These are phyloP conservation scores for Heptranchias perlo DNA, from an alignment of 2,113 vertebrate genomes.

Conservation along the genomic window DNA sequence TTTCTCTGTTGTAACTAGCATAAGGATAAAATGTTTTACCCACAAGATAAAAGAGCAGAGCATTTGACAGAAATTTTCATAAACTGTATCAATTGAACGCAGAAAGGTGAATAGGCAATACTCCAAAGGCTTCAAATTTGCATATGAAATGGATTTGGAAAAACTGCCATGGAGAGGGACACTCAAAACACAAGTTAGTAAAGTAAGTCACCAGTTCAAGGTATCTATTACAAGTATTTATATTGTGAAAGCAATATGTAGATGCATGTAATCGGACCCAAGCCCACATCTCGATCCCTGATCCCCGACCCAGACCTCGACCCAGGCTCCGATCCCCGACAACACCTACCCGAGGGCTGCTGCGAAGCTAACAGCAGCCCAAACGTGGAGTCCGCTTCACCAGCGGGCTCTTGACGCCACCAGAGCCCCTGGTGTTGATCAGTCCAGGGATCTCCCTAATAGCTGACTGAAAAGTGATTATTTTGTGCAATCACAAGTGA, in stretches of 20 bases:
- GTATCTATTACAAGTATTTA: background rate
- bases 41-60: background rate
- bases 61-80: background rate
- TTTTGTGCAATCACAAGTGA: background rate
- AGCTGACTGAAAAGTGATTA: background rate
- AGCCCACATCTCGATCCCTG: too few relatives aligned
- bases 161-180: background rate
- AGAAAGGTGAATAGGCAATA: background rate
- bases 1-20: background rate
- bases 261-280: background rate
- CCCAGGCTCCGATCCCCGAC: too few relatives aligned
- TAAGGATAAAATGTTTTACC: background rate
- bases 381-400: background rate
- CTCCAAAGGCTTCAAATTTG: background rate
- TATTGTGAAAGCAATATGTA: background rate
- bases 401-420: background rate
- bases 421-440: background rate
- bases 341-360: background rate
- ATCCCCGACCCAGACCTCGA: background rate
- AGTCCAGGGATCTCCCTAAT: background rate
- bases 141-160: background rate
- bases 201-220: background rate
- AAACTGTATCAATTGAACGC: background rate
- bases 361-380: background rate
- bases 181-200: background rate